A percentile compares a stretch with the other conserved stretches of the same genome.
phyloP scores from a whole-genome alignment of 2,113 vertebrate genomes.

The Myotis yumanensis region DNA sequence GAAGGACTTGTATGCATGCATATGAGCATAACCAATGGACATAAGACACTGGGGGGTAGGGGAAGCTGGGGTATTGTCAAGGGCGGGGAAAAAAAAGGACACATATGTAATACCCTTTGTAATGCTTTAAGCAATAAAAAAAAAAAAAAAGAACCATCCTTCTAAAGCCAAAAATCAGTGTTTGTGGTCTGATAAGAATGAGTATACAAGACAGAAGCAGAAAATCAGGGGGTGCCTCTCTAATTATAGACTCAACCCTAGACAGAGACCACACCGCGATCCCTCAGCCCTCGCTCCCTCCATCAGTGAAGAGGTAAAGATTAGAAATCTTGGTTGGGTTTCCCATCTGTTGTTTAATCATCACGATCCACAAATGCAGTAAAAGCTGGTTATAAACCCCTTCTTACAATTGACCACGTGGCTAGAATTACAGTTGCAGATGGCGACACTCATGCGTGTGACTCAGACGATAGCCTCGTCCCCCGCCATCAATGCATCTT shows the following conservation, averaged over 20 bases:
- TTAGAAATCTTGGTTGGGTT: constrained; percentile 70
- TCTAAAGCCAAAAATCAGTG: constrained; percentile 4
- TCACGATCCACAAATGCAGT: constrained; percentile 60
- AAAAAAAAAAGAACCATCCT: too few relatives aligned
- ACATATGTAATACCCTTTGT: too few relatives aligned
- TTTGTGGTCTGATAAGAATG: not conserved
- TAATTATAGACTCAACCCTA: constrained; percentile 44
- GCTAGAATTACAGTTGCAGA: constrained; percentile 71
- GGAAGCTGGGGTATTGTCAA: too few relatives aligned
- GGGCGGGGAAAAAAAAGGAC: too few relatives aligned
- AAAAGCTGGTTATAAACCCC: constrained; percentile 68
- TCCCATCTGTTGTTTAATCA: constrained; percentile 77
- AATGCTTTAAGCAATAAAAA: too few relatives aligned
- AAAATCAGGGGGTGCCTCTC: not conserved
- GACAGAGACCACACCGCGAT: constrained; percentile 3
- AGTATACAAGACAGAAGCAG: not conserved
- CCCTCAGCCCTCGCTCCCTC: constrained; percentile 2
- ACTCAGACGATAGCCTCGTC: constrained; percentile 67
- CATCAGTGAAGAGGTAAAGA: constrained; percentile 49
- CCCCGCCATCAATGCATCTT: constrained; percentile 65
- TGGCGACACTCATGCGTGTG: not conserved
- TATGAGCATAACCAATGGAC: too few relatives aligned
- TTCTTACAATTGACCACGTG: constrained; percentile 69
- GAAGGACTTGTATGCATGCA: too few relatives aligned
- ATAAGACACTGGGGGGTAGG: too few relatives aligned